These are phyloP conservation scores for Sinodicranocentrus sp. DNA, from an alignment of 2,888 invertebrate species.

Conservation along the genomic window DNA sequence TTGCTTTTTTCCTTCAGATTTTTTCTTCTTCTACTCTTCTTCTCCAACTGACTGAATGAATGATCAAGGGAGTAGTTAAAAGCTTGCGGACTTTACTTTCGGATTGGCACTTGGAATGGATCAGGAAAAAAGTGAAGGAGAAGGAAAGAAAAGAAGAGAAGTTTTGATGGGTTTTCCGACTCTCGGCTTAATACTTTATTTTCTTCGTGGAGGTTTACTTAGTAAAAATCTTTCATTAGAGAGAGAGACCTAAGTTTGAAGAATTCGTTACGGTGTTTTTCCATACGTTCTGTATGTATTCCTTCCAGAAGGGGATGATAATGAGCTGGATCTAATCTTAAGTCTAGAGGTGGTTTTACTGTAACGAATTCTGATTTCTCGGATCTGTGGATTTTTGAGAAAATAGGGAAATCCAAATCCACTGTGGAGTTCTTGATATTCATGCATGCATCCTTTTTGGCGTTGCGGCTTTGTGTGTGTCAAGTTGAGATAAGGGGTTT, in stretches of 20 bases:
- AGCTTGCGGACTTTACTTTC: conserved; percentile 64
- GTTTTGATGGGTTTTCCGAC: conserved; percentile 55
- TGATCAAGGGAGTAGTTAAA: conserved; percentile 66
- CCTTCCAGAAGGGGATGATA: conserved; percentile 12
- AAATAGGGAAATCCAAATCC: too few relatives aligned
- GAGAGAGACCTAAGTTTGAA: conserved; percentile 2
- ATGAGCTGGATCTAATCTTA: conserved; percentile 27
- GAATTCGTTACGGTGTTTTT: conserved; percentile 43
- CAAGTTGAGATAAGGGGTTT: too few relatives aligned
- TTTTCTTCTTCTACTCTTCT: conserved; percentile 9
- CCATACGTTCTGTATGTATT: conserved; percentile 22
- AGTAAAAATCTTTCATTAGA: conserved; percentile 50
- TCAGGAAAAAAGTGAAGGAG: conserved; percentile 37
- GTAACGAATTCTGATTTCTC: conserved; percentile 1
- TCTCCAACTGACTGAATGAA: conserved; percentile 45
- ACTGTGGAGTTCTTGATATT: too few relatives aligned
- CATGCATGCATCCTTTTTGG: too few relatives aligned
- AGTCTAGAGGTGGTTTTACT: neutral
- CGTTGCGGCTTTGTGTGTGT: too few relatives aligned
- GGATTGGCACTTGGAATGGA: conserved; percentile 53
- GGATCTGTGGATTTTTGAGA: neutral
- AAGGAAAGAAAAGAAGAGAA: conserved; percentile 26
- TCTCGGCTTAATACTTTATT: conserved; percentile 40
- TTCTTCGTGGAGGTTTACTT: too few relatives aligned
- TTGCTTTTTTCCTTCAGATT: conserved; percentile 21